A percentile compares a stretch with the other conserved stretches of the same genome.
phyloP scores from a whole-genome alignment of 2,797 vertebrate genomes.

The Smutsia gigantea region DNA sequence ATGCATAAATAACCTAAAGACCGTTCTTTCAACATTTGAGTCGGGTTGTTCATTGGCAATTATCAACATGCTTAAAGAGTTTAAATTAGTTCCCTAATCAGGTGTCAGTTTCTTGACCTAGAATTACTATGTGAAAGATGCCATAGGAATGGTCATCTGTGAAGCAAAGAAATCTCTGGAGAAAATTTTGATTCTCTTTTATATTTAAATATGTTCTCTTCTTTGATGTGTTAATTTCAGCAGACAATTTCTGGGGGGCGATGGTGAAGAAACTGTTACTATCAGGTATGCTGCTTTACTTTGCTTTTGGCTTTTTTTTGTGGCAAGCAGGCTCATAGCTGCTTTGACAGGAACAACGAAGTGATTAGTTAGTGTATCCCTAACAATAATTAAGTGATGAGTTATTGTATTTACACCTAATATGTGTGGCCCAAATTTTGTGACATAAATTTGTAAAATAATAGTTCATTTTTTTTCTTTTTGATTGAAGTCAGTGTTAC shows the following conservation, averaged over 20 bases:
- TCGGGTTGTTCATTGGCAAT: neutral
- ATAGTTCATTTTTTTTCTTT: neutral
- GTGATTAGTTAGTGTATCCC: neutral
- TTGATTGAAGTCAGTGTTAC: neutral
- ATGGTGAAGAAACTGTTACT: neutral
- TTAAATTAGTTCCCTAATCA: neutral
- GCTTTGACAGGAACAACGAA: neutral
- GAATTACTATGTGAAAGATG: neutral
- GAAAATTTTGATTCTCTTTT: conserved; percentile 11
- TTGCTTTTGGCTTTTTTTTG: neutral
- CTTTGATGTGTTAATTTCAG: neutral
- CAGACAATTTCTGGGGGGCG: neutral
- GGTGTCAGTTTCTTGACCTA: neutral
- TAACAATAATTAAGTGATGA: too few species aligned
- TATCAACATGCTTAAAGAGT: neutral
- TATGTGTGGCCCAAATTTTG: neutral
- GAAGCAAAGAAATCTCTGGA: neutral
- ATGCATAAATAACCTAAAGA: neutral
- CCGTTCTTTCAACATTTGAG: neutral
- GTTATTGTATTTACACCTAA: neutral
- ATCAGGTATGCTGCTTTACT: neutral
- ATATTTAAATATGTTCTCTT: neutral
- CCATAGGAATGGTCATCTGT: neutral
- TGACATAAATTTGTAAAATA: neutral
- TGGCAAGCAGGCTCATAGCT: neutral